phyloP scores from a whole-genome alignment of 1,140 invertebrate species.

The Drosophila pachea region DNA sequence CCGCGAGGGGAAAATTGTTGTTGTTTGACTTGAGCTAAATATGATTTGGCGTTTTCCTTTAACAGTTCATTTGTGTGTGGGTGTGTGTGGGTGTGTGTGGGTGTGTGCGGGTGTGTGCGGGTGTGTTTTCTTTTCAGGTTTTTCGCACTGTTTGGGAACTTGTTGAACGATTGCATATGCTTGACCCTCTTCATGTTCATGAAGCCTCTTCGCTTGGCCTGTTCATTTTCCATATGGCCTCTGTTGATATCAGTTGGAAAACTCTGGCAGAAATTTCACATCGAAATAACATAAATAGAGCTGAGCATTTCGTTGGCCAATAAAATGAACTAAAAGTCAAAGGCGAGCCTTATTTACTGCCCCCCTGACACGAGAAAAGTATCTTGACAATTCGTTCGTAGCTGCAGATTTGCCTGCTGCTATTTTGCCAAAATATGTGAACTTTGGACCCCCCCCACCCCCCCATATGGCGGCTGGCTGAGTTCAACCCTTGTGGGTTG shows the following conservation, averaged over 20 bases:
- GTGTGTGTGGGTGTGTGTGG: background rate
- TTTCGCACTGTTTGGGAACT: constrained; percentile 21
- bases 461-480: too few species aligned
- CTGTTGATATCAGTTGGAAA: background rate
- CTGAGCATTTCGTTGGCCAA: too few species aligned
- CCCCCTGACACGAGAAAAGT: too few species aligned
- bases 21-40: constrained; percentile 61
- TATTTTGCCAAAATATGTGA: too few species aligned
- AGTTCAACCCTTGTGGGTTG: too few species aligned
- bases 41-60: constrained; percentile 57
- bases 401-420: too few species aligned
- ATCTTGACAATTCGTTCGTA: too few species aligned
- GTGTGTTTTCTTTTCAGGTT: constrained; percentile 1
- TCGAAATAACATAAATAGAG: too few species aligned
- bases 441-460: too few species aligned
- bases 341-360: too few species aligned
- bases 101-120: background rate
- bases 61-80: constrained; percentile 11
- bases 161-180: constrained; percentile 25
- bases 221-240: constrained; percentile 46
- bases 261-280: too few species aligned
- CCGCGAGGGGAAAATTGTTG: constrained; percentile 18
- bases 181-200: constrained; percentile 20
- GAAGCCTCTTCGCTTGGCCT: constrained; percentile 18
- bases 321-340: too few species aligned